A percentile compares a stretch with the other conserved stretches of the same genome.
These are phyloP conservation scores for Labeo calbasu DNA, from an alignment of 2,797 vertebrate genomes.

Conservation along the genomic window DNA sequence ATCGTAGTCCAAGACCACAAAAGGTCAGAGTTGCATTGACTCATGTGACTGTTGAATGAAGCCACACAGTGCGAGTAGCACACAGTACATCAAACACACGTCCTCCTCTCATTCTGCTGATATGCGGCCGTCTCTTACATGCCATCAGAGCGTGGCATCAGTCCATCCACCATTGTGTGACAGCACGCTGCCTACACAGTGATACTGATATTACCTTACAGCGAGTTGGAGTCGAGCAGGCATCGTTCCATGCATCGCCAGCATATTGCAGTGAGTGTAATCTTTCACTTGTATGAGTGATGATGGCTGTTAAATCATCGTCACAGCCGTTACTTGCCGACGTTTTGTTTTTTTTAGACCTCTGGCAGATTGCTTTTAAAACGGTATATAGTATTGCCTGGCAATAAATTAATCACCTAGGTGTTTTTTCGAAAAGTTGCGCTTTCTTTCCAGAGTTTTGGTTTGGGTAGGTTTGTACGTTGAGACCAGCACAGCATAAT, in stretches of 20 bases:
- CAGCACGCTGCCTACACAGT: conserved; percentile 40
- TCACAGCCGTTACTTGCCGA: conserved; percentile 6
- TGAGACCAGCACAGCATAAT: conserved; percentile 3
- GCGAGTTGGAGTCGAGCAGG: conserved; percentile 29
- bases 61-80: neutral
- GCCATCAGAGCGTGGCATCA: conserved; percentile 25
- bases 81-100: neutral
- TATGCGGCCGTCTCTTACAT: conserved; percentile 5
- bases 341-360: neutral
- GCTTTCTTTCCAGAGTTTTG: conserved; percentile 20
- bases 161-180: conserved; percentile 33
- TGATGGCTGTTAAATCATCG: conserved; percentile 37
- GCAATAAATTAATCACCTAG: conserved; percentile 36
- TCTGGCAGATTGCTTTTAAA: conserved; percentile 34
- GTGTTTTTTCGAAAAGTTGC: conserved; percentile 20
- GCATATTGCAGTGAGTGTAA: conserved; percentile 43
- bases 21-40: conserved; percentile 14
- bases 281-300: conserved; percentile 45
- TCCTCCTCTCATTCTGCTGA: neutral
- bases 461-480: neutral
- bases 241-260: conserved; percentile 36
- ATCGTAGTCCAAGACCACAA: neutral
- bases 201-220: conserved; percentile 46
- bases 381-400: conserved; percentile 18
- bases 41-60: conserved; percentile 9